These are phyloP conservation scores for Drosophila guanche DNA, from an alignment of 1,140 invertebrate genomes.

Conservation along the genomic window DNA sequence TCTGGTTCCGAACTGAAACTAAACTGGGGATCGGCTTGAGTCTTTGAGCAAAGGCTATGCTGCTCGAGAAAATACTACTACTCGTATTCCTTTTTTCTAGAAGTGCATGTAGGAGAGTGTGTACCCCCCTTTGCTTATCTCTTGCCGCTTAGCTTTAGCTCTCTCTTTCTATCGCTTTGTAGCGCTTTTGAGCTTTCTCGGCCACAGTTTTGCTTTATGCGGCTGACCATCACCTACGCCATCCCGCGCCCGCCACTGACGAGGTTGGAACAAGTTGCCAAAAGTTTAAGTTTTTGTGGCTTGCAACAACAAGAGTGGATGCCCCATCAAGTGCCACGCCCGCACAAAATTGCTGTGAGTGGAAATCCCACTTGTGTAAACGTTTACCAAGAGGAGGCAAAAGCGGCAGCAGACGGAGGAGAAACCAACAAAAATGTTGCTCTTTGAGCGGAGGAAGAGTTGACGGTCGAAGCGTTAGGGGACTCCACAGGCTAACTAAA, in stretches of 20 bases:
- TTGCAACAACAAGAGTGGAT: constrained; percentile 50
- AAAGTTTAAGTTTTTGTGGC: constrained; percentile 73
- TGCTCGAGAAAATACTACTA: no score
- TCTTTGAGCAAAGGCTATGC: no score
- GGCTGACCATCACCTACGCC: constrained; percentile 34
- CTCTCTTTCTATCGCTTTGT: constrained; percentile 55
- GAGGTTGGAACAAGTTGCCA: constrained; percentile 61
- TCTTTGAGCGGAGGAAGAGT: not conserved
- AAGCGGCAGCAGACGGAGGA: not conserved
- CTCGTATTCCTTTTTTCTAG: not conserved
- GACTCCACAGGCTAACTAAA: constrained; percentile 37
- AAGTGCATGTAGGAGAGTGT: no score
- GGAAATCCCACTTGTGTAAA: constrained; percentile 43
- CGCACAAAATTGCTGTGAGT: constrained; percentile 10
- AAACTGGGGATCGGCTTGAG: no score
- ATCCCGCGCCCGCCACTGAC: not conserved
- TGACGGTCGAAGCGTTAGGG: not conserved
- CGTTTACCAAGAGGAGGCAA: constrained; percentile 38
- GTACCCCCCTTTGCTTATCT: constrained; percentile 2
- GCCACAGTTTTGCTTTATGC: constrained; percentile 71
- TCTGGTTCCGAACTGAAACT: no score
- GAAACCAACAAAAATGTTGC: constrained; percentile 43
- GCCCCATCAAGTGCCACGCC: constrained; percentile 53
- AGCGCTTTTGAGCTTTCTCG: constrained; percentile 47
- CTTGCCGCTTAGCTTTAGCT: constrained; percentile 30